phyloP scores from a whole-genome alignment of 2,888 invertebrate species.

The Oegoconia quadripuncta region DNA sequence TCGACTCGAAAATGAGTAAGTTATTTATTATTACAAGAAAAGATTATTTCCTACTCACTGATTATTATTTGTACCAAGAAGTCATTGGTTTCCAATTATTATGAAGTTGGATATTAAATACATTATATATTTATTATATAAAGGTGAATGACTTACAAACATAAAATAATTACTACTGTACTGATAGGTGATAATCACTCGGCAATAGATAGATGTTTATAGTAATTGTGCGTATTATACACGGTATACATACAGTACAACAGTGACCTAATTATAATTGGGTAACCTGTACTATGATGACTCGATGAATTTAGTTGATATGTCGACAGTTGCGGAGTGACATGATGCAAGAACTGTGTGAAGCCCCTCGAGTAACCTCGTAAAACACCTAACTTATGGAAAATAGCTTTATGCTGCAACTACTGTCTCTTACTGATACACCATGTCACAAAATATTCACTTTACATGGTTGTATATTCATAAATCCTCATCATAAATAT shows the following conservation, averaged over 20 bases:
- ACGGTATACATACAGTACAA: constrained; percentile 31
- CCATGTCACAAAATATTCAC: constrained; percentile 75
- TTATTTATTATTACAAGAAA: no score
- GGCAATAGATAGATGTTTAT: no score
- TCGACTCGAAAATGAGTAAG: no score
- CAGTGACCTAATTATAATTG: constrained; percentile 29
- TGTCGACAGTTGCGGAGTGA: constrained; percentile 55
- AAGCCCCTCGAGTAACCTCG: constrained; percentile 51
- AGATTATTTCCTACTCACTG: no score
- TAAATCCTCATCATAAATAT: constrained; percentile 64
- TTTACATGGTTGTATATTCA: constrained; percentile 58
- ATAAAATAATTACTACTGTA: constrained; percentile 18
- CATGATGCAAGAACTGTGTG: constrained; percentile 68
- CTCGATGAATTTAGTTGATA: constrained; percentile 55
- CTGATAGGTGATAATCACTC: constrained; percentile 15
- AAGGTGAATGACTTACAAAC: constrained; percentile 46
- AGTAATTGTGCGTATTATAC: constrained; percentile 57
- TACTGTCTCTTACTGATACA: constrained; percentile 54
- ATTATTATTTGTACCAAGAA: no score
- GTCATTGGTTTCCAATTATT: not conserved
- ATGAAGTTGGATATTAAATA: not conserved
- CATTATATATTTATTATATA: constrained; percentile 16
- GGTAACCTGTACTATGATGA: constrained; percentile 42
- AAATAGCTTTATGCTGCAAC: constrained; percentile 53
- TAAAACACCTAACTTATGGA: constrained; percentile 49